phyloP scores from a whole-genome alignment of 2,113 vertebrate species.

The Leptobrachium leishanense region DNA sequence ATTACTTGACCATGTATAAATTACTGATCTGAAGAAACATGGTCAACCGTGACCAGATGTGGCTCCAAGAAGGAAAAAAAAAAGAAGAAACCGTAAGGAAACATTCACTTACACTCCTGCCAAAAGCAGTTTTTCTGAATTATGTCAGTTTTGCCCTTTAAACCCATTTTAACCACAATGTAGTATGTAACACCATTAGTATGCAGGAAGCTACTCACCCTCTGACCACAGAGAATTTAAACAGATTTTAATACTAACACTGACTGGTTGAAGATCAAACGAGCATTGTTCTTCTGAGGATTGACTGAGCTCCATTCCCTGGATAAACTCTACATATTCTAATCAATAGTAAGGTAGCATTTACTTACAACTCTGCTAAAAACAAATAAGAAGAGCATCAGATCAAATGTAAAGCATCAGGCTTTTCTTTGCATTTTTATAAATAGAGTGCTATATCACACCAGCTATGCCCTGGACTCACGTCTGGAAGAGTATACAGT shows the following conservation, averaged over 20 bases:
- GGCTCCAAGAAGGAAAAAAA: slow-evolving; percentile 23
- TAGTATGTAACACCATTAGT: slow-evolving; percentile 30
- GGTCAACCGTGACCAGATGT: neutral
- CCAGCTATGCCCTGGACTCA: neutral
- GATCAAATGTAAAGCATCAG: neutral
- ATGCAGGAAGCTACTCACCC: slow-evolving; percentile 23
- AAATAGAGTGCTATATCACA: neutral
- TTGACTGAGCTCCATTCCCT: neutral
- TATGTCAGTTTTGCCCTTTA: slow-evolving; percentile 25
- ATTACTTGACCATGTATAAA: no score
- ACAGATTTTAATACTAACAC: slow-evolving; percentile 7
- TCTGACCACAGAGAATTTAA: slow-evolving; percentile 29
- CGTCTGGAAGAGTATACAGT: neutral
- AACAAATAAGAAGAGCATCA: neutral
- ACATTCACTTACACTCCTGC: slow-evolving; percentile 18
- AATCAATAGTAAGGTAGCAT: neutral
- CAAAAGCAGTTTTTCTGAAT: slow-evolving; percentile 31
- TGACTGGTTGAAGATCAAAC: neutral
- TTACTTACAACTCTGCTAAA: neutral
- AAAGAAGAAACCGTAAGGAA: slow-evolving; percentile 12
- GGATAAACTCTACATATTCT: neutral
- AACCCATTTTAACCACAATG: slow-evolving; percentile 25
- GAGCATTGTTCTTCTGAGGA: neutral
- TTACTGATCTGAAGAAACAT: neutral
- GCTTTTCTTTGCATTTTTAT: neutral